Conservation (phyloP, 2,113 vertebrate genomes). For the Tyrannus savana region DNA sequence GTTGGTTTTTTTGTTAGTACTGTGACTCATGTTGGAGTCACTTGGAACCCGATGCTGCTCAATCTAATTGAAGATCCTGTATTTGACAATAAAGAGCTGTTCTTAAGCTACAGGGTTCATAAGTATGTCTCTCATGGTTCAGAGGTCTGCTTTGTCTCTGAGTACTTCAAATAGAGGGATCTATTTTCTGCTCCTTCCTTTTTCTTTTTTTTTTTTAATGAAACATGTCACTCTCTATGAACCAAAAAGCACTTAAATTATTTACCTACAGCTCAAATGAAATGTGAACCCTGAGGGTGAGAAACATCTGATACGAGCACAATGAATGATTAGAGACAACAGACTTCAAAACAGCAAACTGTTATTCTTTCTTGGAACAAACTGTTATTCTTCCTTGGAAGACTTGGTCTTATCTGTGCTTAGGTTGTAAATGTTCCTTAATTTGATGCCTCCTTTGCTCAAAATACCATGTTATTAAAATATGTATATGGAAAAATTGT, state of each 20-base stretch:
- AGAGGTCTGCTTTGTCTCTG: neutral
- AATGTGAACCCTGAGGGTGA: neutral
- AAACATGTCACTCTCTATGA: neutral
- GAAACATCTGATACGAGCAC: neutral
- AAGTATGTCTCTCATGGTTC: neutral
- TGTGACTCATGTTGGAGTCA: neutral
- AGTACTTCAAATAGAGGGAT: neutral
- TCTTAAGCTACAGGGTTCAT: neutral
- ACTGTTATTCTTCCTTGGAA: neutral
- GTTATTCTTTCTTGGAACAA: neutral
- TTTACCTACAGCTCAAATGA: neutral
- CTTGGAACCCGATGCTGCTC: neutral
- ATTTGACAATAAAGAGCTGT: neutral
- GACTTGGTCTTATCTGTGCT: neutral
- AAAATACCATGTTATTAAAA: neutral
- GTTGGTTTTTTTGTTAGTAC: neutral
- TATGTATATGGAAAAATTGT: neutral
- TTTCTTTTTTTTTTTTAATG: neutral
- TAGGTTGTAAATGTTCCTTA: neutral
- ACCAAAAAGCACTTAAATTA: neutral
- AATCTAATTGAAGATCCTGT: neutral
- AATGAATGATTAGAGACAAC: neutral
- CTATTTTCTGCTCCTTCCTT: neutral
- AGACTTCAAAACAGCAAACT: neutral
- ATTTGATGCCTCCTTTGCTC: neutral